Evolutionary conservation across 2,113 vertebrate genomes (phyloP).

Genomic region (Neofelis nebulosa): DNA sequence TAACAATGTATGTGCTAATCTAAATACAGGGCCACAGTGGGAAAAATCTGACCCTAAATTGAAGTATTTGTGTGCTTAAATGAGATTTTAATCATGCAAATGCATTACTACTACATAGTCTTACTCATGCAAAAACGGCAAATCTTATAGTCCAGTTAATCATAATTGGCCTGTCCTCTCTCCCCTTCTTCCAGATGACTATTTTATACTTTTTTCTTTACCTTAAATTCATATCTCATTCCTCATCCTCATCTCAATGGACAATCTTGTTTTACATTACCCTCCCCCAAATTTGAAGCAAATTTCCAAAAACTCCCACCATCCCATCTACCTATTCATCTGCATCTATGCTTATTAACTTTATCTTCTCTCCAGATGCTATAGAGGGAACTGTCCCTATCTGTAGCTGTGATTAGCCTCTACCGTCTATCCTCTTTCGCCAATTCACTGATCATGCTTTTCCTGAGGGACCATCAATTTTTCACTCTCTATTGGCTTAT

Average conservation of each 20-base stretch:
- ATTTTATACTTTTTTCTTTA: not conserved
- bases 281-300: not conserved
- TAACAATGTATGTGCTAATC: not conserved
- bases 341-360: not conserved
- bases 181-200: not conserved
- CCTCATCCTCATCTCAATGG: not conserved
- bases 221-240: not conserved
- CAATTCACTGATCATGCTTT: not conserved
- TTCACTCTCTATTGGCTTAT: not conserved
- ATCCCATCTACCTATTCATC: not conserved
- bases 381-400: not conserved
- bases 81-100: not conserved
- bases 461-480: not conserved
- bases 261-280: not conserved
- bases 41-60: not conserved
- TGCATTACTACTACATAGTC: not conserved
- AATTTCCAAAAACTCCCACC: not conserved
- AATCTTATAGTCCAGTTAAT: not conserved
- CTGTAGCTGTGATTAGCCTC: not conserved
- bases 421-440: not conserved
- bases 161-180: not conserved
- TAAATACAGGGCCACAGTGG: not conserved
- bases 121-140: not conserved
- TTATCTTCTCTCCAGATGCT: not conserved
- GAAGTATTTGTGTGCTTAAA: not conserved